Base-by-base conservation (phyloP, 1,140 invertebrate genomes). In the Drosophila arizonae region DNA sequence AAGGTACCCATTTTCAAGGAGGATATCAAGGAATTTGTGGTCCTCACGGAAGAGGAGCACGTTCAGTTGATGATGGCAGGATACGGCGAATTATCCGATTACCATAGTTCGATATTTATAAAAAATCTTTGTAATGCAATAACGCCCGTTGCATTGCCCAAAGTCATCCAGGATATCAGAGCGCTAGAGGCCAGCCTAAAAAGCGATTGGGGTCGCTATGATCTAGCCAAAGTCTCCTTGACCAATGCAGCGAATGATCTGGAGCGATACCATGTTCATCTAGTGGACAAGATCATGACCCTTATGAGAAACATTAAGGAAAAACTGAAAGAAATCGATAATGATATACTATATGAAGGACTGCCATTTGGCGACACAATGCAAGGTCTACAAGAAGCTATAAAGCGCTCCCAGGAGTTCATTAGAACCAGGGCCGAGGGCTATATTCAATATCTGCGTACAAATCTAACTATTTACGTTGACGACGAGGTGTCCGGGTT, bases 291-390 rank as follows among this genome's bases (percentile, higher is more conserved):
- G 30, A 95, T 96, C 94, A 92, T 93, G 0, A 79, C 77, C 10
- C 90, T 94, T 30, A 93, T 95, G 9, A 91, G 93, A n/a, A 76
- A 92, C 60, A 84, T 93, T 8, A 90, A 93, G 85, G 73, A 78
- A 9, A 93, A 93, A 6, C 93, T 94, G 3, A 0, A 1, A 5
- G 86, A 92, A 39, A 92, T 96, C 2, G 94, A 96, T 76, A 93
- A 95, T 55, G 93, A 94, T 43, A 92, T 97, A 11, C 43, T 78
- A n/a, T 89, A 77, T 43, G 94, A 95, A 66, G 95, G 96, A 84
- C 95, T 95, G 85, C 94, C 96, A 60, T 95, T 97, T 81, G 90
- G 93, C 56, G 93, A 94, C n/a, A 95, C 95, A 15, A 95, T 97
- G 65, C 79, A 93, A 4, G 90, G 92, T 17, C 92, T 97, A 36